Conservation (phyloP, 2,888 invertebrate species). For the Drosophila emarginata region DNA sequence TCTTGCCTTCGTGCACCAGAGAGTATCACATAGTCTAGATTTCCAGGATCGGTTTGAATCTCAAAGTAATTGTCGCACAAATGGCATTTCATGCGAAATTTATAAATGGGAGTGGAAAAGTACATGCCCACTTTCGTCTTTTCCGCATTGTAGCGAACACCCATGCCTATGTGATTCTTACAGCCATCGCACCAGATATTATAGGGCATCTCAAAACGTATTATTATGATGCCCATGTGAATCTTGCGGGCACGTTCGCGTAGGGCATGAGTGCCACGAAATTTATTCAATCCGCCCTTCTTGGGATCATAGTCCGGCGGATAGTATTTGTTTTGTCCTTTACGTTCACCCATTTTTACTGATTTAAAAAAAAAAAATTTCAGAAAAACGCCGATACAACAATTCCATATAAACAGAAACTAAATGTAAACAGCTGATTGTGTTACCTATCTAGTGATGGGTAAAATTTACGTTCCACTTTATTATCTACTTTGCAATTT, state of each 20-base stretch:
- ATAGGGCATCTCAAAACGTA: conserved; percentile 99
- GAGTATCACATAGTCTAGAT: conserved; percentile 97
- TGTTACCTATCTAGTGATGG: not conserved
- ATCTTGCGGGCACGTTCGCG: conserved; percentile 98
- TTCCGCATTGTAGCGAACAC: conserved; percentile 97
- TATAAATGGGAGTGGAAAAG: conserved; percentile 97
- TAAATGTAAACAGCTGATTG: not conserved
- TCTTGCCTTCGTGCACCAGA: conserved; percentile 98
- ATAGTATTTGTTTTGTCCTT: conserved; percentile 98
- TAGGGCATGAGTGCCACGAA: conserved; percentile 96
- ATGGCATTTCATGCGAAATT: conserved; percentile 99
- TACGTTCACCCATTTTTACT: conserved; percentile 94
- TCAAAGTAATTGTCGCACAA: conserved; percentile 97
- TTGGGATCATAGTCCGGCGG: conserved; percentile 99
- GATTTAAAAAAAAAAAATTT: not conserved
- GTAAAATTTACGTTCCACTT: not conserved
- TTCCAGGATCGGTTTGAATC: conserved; percentile 99
- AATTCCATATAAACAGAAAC: conserved; percentile 18
- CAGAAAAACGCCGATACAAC: too few relatives aligned
- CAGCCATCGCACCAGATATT: conserved; percentile 99
- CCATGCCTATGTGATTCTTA: conserved; percentile 99
- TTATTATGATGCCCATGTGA: conserved; percentile 91
- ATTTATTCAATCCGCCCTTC: conserved; percentile 96
- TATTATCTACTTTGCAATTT: not conserved
- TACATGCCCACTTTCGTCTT: conserved; percentile 98